Conservation (phyloP, 1,140 invertebrate genomes). For the Nephila pilipes region DNA sequence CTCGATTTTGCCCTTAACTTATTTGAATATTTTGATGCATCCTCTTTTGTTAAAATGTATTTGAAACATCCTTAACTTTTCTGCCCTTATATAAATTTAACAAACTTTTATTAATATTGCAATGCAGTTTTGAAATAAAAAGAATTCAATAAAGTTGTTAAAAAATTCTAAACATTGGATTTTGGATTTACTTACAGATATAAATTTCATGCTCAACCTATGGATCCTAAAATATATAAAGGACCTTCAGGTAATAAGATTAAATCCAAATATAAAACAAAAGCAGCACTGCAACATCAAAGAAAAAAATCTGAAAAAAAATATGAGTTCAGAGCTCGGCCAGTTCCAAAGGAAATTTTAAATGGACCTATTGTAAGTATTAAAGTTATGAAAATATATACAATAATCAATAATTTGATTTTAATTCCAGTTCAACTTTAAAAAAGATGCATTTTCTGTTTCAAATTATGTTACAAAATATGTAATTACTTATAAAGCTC, state of each 20-base stretch:
- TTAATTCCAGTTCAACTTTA: no score
- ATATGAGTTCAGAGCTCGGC: slow-evolving; percentile 62
- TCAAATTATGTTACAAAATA: no score
- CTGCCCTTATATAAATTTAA: no score
- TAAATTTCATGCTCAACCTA: slow-evolving; percentile 61
- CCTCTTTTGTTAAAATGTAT: no score
- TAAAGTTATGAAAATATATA: neutral
- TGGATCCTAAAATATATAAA: slow-evolving; percentile 46
- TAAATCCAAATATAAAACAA: neutral
- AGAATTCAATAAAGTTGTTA: neutral
- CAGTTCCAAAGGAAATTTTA: slow-evolving; percentile 63
- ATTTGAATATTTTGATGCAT: no score
- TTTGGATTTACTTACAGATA: slow-evolving; percentile 47
- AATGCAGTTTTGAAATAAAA: no score
- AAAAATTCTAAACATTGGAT: neutral
- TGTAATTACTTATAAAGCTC: no score
- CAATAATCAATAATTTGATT: no score
- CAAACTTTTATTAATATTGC: no score
- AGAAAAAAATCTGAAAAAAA: slow-evolving; percentile 24
- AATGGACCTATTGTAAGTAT: slow-evolving; percentile 54
- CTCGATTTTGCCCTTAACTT: no score
- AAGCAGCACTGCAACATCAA: neutral
- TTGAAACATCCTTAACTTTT: no score
- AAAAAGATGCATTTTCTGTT: no score
- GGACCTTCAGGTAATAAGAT: neutral